phyloP scores from a whole-genome alignment of 2,797 vertebrate genomes.

The Choloepus didactylus region DNA sequence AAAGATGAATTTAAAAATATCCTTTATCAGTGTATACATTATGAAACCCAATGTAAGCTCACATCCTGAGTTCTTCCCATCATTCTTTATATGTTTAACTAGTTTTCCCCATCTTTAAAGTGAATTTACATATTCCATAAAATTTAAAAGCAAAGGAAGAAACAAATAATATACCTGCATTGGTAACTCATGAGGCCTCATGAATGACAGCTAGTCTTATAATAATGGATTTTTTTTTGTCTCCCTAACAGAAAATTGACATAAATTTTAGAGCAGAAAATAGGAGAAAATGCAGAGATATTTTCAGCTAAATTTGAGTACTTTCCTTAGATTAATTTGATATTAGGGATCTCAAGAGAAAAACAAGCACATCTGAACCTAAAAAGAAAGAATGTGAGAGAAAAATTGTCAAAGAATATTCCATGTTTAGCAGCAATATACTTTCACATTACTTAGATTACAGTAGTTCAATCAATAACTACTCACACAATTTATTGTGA shows the following conservation, averaged over 20 bases:
- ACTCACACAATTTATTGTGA: neutral
- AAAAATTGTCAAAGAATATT: neutral
- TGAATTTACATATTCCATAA: neutral
- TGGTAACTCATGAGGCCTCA: neutral
- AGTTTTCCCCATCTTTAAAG: neutral
- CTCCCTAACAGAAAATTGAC: neutral
- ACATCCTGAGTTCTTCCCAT: neutral
- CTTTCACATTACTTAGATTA: neutral
- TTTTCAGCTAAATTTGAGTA: neutral
- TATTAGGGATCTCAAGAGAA: neutral
- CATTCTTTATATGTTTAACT: constrained; percentile 24
- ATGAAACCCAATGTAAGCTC: neutral
- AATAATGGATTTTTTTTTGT: neutral
- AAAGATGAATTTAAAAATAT: neutral
- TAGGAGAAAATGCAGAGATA: neutral
- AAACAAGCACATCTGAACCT: neutral
- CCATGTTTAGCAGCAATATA: neutral
- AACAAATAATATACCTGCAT: neutral
- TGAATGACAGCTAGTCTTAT: neutral
- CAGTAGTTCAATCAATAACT: neutral
- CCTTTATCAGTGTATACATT: neutral
- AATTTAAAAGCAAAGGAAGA: neutral
- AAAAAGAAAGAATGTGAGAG: constrained; percentile 30
- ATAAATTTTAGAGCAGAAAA: constrained; percentile 3
- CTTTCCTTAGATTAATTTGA: neutral